phyloP scores from a whole-genome alignment of 1,140 invertebrate species.

The Zaprionus nigranus region DNA sequence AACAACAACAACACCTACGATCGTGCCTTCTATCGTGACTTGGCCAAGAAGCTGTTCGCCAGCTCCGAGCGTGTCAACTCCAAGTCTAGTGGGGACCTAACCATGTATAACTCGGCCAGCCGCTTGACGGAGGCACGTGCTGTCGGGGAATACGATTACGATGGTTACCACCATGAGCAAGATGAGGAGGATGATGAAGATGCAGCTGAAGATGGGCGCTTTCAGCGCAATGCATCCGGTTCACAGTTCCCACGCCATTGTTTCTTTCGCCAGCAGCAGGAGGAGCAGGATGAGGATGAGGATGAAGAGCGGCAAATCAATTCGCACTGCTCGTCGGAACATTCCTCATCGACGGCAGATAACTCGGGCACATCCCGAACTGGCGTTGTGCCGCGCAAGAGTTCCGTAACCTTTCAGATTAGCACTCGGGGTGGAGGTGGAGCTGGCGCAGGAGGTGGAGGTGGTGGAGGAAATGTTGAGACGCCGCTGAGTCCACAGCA shows the following conservation, averaged over 20 bases:
- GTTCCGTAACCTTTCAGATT: constrained; percentile 71
- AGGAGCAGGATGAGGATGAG: constrained; percentile 27
- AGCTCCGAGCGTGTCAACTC: constrained; percentile 75
- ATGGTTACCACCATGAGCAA: background rate
- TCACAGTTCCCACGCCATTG: constrained; percentile 80
- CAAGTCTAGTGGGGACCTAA: constrained; percentile 82
- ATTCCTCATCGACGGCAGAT: constrained; percentile 33
- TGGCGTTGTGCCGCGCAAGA: constrained; percentile 50
- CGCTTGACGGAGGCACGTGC: constrained; percentile 43
- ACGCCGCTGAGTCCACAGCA: constrained; percentile 31
- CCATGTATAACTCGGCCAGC: constrained; percentile 74
- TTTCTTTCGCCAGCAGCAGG: constrained; percentile 63
- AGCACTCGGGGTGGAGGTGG: background rate
- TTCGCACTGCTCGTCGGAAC: constrained; percentile 54
- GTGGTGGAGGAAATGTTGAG: background rate
- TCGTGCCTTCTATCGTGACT: constrained; percentile 74
- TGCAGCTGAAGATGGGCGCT: constrained; percentile 46
- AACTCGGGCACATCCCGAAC: constrained; percentile 7
- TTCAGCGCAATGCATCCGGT: constrained; percentile 74
- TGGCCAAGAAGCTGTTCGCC: constrained; percentile 67
- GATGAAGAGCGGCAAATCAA: constrained; percentile 21
- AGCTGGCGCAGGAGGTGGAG: too few species aligned
- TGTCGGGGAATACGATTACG: constrained; percentile 12
- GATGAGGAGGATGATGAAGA: constrained; percentile 8
- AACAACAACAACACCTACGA: constrained; percentile 80